Percentiles rank a stretch among this genome's conserved stretches.
These are phyloP conservation scores for Struthidea cinerea DNA, from an alignment of 2,113 vertebrate species.

Conservation along the genomic window DNA sequence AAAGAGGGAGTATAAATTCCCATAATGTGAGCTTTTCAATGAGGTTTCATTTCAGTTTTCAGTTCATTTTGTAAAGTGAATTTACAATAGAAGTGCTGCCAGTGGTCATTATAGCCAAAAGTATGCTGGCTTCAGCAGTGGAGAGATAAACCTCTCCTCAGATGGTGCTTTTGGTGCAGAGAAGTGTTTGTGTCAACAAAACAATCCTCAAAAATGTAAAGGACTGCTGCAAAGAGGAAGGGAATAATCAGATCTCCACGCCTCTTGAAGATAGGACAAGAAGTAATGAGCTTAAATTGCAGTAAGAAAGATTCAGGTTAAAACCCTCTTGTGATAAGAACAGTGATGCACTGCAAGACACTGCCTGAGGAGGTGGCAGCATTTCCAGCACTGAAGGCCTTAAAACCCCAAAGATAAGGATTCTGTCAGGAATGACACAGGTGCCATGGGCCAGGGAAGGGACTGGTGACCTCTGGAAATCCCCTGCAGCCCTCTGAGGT, in stretches of 20 bases:
- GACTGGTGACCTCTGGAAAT: background rate
- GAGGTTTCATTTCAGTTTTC: conserved; percentile 24
- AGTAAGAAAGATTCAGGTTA: background rate
- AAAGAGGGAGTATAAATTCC: conserved; percentile 30
- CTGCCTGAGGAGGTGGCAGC: background rate
- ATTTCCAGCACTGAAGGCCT: background rate
- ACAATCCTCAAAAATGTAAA: background rate
- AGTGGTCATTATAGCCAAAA: background rate
- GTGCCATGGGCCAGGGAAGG: background rate
- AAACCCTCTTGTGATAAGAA: conserved; percentile 24
- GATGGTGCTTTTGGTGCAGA: background rate
- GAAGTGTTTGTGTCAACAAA: conserved; percentile 22
- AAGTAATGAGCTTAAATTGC: conserved; percentile 35
- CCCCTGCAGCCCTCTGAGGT: background rate
- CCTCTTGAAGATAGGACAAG: conserved; percentile 6
- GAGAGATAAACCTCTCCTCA: conserved; percentile 12
- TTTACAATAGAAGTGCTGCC: background rate
- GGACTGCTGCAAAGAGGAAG: conserved; percentile 12
- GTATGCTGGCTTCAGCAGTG: background rate
- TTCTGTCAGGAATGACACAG: background rate
- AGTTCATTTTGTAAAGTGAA: background rate
- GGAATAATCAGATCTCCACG: background rate
- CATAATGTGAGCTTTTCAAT: background rate
- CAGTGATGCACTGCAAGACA: background rate
- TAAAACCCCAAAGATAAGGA: background rate